Evolutionary conservation across 2,888 invertebrate species (phyloP).

Genomic region (Calameuta pallipes): DNA sequence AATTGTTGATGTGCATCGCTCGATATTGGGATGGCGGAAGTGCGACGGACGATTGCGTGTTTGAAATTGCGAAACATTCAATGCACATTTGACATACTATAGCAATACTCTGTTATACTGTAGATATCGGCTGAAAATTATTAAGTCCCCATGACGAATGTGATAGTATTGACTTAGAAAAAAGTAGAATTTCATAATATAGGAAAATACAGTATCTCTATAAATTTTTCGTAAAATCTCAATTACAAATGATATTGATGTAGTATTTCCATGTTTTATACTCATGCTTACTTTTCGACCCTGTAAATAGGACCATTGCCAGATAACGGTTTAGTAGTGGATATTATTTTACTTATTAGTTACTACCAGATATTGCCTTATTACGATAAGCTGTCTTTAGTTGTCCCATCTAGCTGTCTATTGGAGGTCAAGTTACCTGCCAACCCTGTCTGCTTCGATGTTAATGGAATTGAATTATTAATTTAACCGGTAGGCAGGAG

Average conservation of each 20-base stretch:
- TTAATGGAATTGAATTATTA: constrained; percentile 50
- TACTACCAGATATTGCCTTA: not conserved
- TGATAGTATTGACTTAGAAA: not conserved
- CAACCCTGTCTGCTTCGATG: not conserved
- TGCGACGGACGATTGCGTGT: not conserved
- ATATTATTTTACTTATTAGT: not conserved
- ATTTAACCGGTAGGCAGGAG: constrained; percentile 28
- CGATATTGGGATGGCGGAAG: not conserved
- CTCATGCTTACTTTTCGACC: not conserved
- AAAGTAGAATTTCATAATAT: too few species aligned
- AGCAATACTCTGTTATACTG: not conserved
- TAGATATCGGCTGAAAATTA: not conserved
- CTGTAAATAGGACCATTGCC: not conserved
- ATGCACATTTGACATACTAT: not conserved
- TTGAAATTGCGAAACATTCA: not conserved
- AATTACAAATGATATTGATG: not conserved
- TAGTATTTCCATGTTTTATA: not conserved
- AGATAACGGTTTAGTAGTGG: not conserved
- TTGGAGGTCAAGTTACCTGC: not conserved
- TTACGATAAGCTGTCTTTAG: not conserved
- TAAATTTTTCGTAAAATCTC: not conserved
- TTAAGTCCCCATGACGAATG: not conserved
- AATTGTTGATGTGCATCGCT: not conserved
- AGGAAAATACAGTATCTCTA: too few species aligned
- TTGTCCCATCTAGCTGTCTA: not conserved